Evolutionary conservation across 2,113 vertebrate species (phyloP).

Genomic region (Chaetura pelagica): DNA sequence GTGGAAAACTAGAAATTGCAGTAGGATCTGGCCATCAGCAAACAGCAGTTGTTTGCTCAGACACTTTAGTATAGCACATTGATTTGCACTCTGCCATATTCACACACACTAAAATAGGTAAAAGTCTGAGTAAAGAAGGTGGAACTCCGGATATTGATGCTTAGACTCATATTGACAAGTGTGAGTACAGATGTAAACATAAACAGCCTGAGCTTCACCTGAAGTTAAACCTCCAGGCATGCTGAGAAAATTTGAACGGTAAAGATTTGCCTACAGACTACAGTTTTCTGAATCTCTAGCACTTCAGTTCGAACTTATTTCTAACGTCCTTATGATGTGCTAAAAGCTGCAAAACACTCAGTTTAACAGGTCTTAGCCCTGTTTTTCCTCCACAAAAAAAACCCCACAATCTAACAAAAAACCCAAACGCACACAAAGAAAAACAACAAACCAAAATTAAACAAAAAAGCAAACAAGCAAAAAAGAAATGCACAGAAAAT

Average conservation of each 20-base stretch:
- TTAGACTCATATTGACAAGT: neutral
- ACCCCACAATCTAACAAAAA: no score
- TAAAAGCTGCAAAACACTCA: neutral
- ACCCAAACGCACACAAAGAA: no score
- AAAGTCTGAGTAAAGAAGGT: neutral
- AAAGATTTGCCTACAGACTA: slow-evolving; percentile 47
- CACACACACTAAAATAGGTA: neutral
- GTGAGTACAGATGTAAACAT: slow-evolving; percentile 25
- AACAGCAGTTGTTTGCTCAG: neutral
- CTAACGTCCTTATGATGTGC: no score
- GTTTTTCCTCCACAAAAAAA: neutral
- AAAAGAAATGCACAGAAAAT: no score
- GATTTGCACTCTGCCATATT: neutral
- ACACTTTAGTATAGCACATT: neutral
- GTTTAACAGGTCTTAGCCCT: neutral
- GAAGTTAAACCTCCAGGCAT: neutral
- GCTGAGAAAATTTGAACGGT: neutral
- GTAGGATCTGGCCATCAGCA: neutral
- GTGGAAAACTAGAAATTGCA: neutral
- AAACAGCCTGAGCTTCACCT: slow-evolving; percentile 12
- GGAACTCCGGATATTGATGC: neutral
- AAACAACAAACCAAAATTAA: no score
- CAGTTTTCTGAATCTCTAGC: neutral
- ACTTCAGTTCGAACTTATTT: neutral
- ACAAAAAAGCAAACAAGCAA: no score